Base-by-base conservation (phyloP, 2,888 invertebrate species). In the Oxycera nigricornis region DNA sequence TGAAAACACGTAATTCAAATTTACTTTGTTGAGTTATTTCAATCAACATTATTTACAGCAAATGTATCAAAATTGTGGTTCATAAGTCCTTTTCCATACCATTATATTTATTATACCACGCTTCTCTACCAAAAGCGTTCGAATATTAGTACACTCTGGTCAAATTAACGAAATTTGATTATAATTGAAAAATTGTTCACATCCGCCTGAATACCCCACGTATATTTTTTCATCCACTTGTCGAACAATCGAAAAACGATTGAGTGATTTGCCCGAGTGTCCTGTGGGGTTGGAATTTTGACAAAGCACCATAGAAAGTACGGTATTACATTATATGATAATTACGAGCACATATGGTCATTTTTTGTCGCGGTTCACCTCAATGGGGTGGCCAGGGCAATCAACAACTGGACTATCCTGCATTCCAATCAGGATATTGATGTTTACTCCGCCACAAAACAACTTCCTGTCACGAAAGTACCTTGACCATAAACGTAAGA, bases 401-500 rank as follows among this genome's bases (percentile, higher is more conserved):
- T 73, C 61, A 73, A 52, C 55, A 70, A 70, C 31, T 70, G 39
- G 24, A 24, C 55, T 70, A 72, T 57, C 26, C 62, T 70, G 73
- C 72, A 62, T 39, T 76, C 67, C 74, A 77, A 73, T 76, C 78
- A 79, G 79, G 79, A 80, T 78, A 80, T 79, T 78, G 78, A 75
- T 79, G 77, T 79, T 79, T 79, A 78, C 78, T 78, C 78, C 78
- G 74, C 78, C 78, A 77, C 78, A 79, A 79, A 74, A 78, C 77
- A 75, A 78, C 78, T 79, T 80, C 80, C 80, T 79, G 79, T 80
- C 80, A 79, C 80, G 80, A 72, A 75, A 62, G 52, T 26, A 70
- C 70, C 70, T 70, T 76, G 74, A 75, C 65, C 72, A 74, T 65
- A 75, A 77, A 68, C 72, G 73, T 77, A 74, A 35, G 2, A 1